Evolutionary conservation across 1,140 invertebrate species (phyloP).

Genomic region (Hycleus cichorii): DNA sequence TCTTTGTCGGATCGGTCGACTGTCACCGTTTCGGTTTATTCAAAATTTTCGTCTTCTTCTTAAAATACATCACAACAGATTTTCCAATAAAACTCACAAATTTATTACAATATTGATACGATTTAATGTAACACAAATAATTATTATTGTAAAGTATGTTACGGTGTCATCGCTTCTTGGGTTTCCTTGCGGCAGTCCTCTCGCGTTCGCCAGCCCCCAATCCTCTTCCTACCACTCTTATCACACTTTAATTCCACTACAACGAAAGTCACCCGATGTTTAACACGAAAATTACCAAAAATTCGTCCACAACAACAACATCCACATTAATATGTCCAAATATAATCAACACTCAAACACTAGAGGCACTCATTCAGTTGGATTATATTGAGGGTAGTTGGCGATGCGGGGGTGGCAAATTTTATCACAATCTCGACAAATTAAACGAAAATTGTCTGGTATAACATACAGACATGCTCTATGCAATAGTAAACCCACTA

Average conservation of each 20-base stretch:
- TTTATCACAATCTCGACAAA: no score
- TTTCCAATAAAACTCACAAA: background rate
- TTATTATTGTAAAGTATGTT: slow-evolving; percentile 26
- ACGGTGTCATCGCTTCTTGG: slow-evolving; percentile 24
- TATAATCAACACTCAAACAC: no score
- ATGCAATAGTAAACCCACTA: slow-evolving; percentile 24
- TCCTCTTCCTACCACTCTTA: no score
- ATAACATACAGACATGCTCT: slow-evolving; percentile 20
- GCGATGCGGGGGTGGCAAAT: background rate
- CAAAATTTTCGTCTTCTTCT: slow-evolving; percentile 16
- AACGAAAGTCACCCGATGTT: no score
- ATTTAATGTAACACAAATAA: slow-evolving; percentile 7
- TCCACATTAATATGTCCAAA: no score
- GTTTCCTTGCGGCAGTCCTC: slow-evolving; percentile 9
- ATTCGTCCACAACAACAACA: no score
- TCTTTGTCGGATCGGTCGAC: background rate
- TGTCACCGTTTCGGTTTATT: slow-evolving; percentile 26
- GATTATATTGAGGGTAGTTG: no score
- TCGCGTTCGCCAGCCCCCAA: background rate
- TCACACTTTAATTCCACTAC: slow-evolving; percentile 3
- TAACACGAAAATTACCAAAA: no score
- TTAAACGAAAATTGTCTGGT: no score
- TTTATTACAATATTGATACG: background rate
- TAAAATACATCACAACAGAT: slow-evolving; percentile 20
- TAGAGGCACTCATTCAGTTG: no score